A percentile compares a stretch with the other conserved stretches of the same genome.
phyloP scores from a whole-genome alignment of 2,797 vertebrate genomes.

The Urocyon cinereoargenteus region DNA sequence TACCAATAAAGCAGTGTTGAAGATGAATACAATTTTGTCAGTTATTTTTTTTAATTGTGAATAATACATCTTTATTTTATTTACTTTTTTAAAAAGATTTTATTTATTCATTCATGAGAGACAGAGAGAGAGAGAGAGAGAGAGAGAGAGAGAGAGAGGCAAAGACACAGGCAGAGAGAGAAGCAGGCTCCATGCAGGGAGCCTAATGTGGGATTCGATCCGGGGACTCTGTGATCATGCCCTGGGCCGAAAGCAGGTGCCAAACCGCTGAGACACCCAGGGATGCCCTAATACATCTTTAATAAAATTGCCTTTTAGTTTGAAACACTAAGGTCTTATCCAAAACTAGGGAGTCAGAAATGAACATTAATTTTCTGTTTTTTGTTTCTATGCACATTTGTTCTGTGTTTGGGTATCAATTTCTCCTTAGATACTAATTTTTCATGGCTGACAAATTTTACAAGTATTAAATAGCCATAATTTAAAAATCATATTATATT shows the following conservation, averaged over 20 bases:
- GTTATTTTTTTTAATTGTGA: constrained; percentile 3
- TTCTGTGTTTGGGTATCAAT: background rate
- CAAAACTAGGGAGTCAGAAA: constrained; percentile 39
- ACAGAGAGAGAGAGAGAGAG: too few species aligned
- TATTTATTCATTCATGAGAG: too few species aligned
- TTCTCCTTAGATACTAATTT: constrained; percentile 43
- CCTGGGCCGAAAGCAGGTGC: too few species aligned
- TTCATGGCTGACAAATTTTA: background rate
- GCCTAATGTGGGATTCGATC: too few species aligned
- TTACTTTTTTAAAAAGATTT: too few species aligned
- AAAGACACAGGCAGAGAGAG: too few species aligned
- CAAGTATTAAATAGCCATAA: constrained; percentile 38
- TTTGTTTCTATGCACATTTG: background rate
- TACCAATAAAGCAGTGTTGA: background rate
- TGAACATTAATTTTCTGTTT: constrained; percentile 27
- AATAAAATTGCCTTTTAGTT: background rate
- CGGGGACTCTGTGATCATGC: too few species aligned
- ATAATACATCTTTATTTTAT: background rate
- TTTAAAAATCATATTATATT: constrained; percentile 3
- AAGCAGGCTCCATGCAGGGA: too few species aligned
- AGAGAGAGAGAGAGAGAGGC: too few species aligned
- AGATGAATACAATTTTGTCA: background rate
- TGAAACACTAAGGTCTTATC: constrained; percentile 8
- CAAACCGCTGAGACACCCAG: too few species aligned
- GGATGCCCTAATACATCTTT: background rate